Percentiles rank a stretch among this genome's conserved stretches.
Evolutionary conservation across 1,140 invertebrate species (phyloP).

Genomic region (Tribolium castaneum): DNA sequence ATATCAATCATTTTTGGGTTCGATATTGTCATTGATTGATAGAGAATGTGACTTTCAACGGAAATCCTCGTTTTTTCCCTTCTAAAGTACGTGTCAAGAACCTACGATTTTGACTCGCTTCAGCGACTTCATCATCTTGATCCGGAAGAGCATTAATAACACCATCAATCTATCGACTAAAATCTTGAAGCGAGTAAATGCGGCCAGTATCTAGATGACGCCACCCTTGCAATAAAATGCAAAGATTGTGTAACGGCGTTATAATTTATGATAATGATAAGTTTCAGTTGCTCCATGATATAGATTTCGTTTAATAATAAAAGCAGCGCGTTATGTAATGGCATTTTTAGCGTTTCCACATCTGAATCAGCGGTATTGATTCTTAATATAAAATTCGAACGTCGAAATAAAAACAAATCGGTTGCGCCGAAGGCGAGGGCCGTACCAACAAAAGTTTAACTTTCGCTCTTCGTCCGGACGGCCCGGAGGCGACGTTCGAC

Average conservation of each 20-base stretch:
- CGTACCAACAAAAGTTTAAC: slow-evolving; percentile 31
- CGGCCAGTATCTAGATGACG: slow-evolving; percentile 1
- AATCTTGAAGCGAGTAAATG: not conserved
- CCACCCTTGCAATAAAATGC: slow-evolving; percentile 3
- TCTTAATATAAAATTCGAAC: not conserved
- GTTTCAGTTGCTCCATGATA: not conserved
- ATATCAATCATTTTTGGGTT: too few species aligned
- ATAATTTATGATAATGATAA: slow-evolving; percentile 32
- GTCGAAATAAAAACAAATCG: not conserved
- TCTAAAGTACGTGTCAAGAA: not conserved
- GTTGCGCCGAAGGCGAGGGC: slow-evolving; percentile 15
- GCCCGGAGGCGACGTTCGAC: slow-evolving; percentile 12
- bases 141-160: slow-evolving; percentile 1
- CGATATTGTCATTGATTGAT: not conserved
- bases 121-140: not conserved
- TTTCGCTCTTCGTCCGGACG: slow-evolving; percentile 31
- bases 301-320: slow-evolving; percentile 24
- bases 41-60: not conserved
- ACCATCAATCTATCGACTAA: slow-evolving; percentile 9
- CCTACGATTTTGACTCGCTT: slow-evolving; percentile 1
- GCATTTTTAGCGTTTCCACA: not conserved
- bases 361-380: not conserved
- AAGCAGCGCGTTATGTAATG: slow-evolving; percentile 3
- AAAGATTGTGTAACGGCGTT: not conserved
- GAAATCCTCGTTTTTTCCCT: not conserved